A percentile compares a stretch with the other conserved stretches of the same genome.
phyloP scores from a whole-genome alignment of 30 jellyfish, hydroid and myxozoan genomes.

The Aurelia coerulea region DNA sequence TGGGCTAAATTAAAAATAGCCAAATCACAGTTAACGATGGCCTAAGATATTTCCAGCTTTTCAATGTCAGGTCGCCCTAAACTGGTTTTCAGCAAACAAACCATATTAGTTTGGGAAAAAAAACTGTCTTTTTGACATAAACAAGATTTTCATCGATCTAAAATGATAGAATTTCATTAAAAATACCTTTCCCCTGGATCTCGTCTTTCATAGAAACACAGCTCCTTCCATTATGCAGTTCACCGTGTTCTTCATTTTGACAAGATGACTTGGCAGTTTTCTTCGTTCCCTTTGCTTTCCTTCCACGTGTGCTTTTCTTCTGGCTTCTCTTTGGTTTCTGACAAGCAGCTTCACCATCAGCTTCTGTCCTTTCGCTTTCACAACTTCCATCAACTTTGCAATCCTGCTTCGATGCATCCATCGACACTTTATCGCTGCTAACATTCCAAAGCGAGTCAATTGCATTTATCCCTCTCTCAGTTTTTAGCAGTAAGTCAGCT shows the following conservation, averaged over 20 bases:
- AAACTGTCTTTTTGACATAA: no score
- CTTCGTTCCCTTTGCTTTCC: conserved; percentile 2
- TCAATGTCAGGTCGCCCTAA: no score
- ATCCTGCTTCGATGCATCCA: not conserved
- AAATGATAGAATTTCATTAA: no score
- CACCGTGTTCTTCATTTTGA: no score
- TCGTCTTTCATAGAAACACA: not conserved
- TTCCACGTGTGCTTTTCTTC: not conserved
- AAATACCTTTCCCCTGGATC: no score
- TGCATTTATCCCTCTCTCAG: conserved; percentile 13
- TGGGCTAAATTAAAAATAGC: no score
- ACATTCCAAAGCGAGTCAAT: conserved; percentile 12
- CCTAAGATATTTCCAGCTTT: no score
- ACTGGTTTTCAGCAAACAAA: no score
- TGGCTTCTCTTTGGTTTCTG: conserved; percentile 8
- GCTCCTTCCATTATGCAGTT: not conserved
- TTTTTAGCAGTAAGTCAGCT: conserved; percentile 17
- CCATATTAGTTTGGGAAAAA: no score
- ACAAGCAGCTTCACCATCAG: not conserved
- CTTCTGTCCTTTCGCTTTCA: not conserved
- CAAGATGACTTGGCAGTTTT: not conserved
- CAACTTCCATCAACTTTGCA: not conserved
- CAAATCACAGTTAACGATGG: no score
- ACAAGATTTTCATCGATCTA: no score
- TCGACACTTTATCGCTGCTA: not conserved